Evolutionary conservation across 2,113 vertebrate species (phyloP).

Genomic region (Anoplopoma fimbria): DNA sequence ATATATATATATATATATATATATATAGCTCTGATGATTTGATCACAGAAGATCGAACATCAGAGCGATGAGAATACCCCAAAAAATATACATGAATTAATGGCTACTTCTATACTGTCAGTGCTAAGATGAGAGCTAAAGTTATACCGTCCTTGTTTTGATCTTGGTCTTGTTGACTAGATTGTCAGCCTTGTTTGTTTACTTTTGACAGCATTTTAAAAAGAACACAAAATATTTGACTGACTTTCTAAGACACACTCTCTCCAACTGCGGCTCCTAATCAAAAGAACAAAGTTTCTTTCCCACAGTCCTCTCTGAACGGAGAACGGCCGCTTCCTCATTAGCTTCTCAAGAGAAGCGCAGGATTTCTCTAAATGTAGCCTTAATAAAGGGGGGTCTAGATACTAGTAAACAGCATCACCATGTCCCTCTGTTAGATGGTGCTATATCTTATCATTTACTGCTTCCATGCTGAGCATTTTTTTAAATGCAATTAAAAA

Average conservation of each 20-base stretch:
- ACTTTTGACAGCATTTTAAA: constrained; percentile 34
- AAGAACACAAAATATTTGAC: constrained; percentile 11
- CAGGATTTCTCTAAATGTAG: neutral
- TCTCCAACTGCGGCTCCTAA: constrained; percentile 1
- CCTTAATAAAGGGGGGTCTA: neutral
- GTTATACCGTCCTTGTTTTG: neutral
- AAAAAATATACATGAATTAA: constrained; percentile 43
- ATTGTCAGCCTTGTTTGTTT: constrained; percentile 39
- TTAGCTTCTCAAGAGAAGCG: neutral
- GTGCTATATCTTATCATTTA: neutral
- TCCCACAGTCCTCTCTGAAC: neutral
- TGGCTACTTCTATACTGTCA: constrained; percentile 4
- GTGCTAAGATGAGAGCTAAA: neutral
- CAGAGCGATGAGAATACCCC: constrained; percentile 22
- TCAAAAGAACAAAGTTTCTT: constrained; percentile 22
- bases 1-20: too few species aligned
- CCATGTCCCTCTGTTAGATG: neutral
- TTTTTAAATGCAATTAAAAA: neutral
- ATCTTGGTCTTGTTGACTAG: constrained; percentile 5
- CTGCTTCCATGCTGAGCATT: neutral
- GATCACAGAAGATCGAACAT: constrained; percentile 26
- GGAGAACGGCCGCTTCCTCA: constrained; percentile 4
- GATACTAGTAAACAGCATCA: neutral
- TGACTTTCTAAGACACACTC: neutral
- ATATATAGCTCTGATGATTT: constrained; percentile 8